Percentiles rank a stretch among this genome's conserved stretches.
Evolutionary conservation across 1,140 invertebrate genomes (phyloP).

Genomic region (Samia ricini): DNA sequence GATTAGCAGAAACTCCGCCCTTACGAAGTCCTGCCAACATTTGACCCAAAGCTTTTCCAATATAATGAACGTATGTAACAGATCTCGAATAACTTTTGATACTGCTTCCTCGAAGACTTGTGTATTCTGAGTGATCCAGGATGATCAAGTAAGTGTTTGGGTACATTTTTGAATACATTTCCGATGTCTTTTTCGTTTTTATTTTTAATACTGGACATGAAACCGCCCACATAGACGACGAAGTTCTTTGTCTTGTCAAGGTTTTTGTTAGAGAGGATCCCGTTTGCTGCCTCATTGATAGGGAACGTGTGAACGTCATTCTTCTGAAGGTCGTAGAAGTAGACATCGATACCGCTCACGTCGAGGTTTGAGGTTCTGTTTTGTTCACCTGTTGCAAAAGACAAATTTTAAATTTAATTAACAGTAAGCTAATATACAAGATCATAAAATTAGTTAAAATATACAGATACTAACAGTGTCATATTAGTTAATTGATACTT

Average conservation of each 20-base stretch:
- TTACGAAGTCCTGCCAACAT: constrained; percentile 18
- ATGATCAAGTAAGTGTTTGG: constrained; percentile 63
- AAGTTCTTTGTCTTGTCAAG: constrained; percentile 58
- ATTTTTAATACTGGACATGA: constrained; percentile 62
- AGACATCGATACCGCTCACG: no score
- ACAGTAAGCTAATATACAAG: no score
- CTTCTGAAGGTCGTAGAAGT: constrained; percentile 55
- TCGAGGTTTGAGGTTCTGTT: constrained; percentile 46
- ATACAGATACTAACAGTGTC: no score
- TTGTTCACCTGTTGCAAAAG: constrained; percentile 59
- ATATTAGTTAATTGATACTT: no score
- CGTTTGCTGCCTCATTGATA: no score
- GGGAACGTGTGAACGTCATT: constrained; percentile 27
- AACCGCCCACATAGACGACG: constrained; percentile 64
- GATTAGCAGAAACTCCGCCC: constrained; percentile 12
- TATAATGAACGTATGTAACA: constrained; percentile 37
- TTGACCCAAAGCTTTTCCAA: constrained; percentile 24
- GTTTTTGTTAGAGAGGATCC: constrained; percentile 11
- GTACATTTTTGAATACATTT: constrained; percentile 49
- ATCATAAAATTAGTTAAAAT: no score
- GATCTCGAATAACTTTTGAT: constrained; percentile 64
- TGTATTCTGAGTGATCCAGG: constrained; percentile 62
- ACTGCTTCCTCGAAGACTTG: constrained; percentile 51
- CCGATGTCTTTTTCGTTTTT: constrained; percentile 50
- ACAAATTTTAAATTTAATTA: no score